Base-by-base conservation (phyloP, 2,888 invertebrate genomes). In the Chrysina gloriosa region DNA sequence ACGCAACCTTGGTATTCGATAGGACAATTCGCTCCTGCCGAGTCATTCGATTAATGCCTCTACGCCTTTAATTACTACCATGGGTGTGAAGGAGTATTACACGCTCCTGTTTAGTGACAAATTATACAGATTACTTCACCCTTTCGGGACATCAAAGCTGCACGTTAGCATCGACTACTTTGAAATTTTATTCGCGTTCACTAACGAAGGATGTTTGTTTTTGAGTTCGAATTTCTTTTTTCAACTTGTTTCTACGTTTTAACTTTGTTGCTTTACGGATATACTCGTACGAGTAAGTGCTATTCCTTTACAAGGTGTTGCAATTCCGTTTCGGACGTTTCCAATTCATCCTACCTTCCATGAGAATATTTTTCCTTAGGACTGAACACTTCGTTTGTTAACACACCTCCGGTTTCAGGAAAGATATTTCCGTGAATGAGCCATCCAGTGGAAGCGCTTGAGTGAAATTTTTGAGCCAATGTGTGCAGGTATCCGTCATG, bases 61-160 rank as follows among this genome's bases (percentile, higher is more conserved):
- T 58, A 23, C 25, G 52, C 25, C 58, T 58, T 39, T 58, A 58
- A 58, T 39, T 58, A 39, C 58, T 39, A 39, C 7, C 14, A 58
- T 34, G 25, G 39, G 25, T 39, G 16, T 23, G 39, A 36, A 56
- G 25, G 36, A 25, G 16, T 14, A 39, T 5, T 36, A 58, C 36
- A 19, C 9, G 2, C 23, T 39, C 11, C 21, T 11, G 27, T 23
- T 36, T 36, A 36, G 39, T 25, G 36, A 58, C 56, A 56, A 36
- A 56, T 56, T 56, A 56, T 36, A 58, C 39, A 58, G 31, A 58
- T 39, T 39, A 56, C 14, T 50, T 50, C 27, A 29, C 3, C 5
- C 29, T 16, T 29, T 14, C 1, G n/a, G n/a, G 4, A 14, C 29
- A 50, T 50, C 27, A 27, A 50, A 50, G 19, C 2, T n/a, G 16